Evolutionary conservation across 53 echinoderm and acorn worm species (phyloP), one percentile per base, ranked within the genome.

Genomic region (Patiria pectinifera): DNA sequence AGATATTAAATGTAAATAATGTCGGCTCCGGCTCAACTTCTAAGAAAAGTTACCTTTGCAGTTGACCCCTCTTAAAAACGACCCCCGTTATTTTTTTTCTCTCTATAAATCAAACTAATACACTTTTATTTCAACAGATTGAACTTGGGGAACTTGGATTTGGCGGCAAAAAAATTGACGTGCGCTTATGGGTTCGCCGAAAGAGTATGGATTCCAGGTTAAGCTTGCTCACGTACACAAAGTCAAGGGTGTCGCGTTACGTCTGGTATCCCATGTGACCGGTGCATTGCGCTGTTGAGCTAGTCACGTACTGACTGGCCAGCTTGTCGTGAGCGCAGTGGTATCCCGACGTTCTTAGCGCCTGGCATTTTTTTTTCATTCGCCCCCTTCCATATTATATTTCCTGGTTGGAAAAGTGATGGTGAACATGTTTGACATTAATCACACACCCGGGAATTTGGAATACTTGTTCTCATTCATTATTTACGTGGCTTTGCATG

Each of bases 131-230:
- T 74, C 11, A 9, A 69, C 6, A 69, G 13, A 69, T 23, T 6
- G 74, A 24, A 74, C 35, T 35, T 74, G 21, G n/a, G 3, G 24
- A 74, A 74, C 74, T 74, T 74, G 2, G 1, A n/a, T 74, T 74
- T 74, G 74, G 74, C 74, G 22, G 24, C 22, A 74, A 74, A 74
- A 74, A 74, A 74, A 4, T 66, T 13, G 19, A 16, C 2, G 15
- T 0, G 8, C 9, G 9, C 60, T 60, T 35, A 35, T 35, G 35
- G 21, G 70, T 70, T 70, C 19, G 21, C 4, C 47, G 7, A 72
- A 62, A 25, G 86, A 62, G 87, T 87, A 87, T 87, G 78, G 87
- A 87, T 87, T 87, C 87, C 87, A 87, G 87, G 87, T 76, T 87
- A 18, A 61, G 59, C 35, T 35, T 35, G 72, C 21, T 74, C 72